Conservation (phyloP, 2,113 vertebrate genomes). For the Thermophis baileyi region DNA sequence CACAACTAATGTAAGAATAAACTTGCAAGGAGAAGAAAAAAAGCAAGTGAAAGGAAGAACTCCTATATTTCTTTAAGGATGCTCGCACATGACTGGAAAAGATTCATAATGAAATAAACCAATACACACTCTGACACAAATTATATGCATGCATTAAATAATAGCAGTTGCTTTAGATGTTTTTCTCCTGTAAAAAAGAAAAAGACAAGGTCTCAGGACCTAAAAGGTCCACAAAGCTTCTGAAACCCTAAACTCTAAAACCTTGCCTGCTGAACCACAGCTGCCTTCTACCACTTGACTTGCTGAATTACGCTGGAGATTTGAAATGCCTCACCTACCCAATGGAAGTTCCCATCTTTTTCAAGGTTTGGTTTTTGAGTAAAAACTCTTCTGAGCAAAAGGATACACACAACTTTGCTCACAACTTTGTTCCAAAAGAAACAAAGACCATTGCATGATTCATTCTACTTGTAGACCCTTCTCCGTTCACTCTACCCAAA, state of each 20-base stretch:
- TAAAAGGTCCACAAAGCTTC: constrained; percentile 3
- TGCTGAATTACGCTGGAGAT: background rate
- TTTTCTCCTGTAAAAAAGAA: background rate
- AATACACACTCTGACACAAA: constrained; percentile 3
- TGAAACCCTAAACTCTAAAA: background rate
- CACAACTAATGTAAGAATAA: background rate
- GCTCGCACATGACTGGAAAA: constrained; percentile 26
- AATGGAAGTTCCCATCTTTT: background rate
- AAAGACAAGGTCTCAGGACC: background rate
- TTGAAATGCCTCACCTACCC: background rate
- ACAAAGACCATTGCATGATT: constrained; percentile 6
- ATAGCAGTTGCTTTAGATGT: constrained; percentile 10
- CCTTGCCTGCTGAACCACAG: constrained; percentile 1
- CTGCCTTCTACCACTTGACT: background rate
- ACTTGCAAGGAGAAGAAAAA: constrained; percentile 20
- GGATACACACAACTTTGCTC: background rate
- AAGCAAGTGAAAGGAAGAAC: constrained; percentile 6
- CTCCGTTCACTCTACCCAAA: too few species aligned
- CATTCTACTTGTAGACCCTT: background rate
- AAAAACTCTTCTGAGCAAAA: background rate
- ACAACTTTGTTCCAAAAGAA: background rate
- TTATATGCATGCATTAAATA: background rate
- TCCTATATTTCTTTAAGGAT: constrained; percentile 15
- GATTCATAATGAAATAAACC: constrained; percentile 18
- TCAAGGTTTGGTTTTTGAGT: background rate